Percentiles rank a stretch among this genome's conserved stretches.
Evolutionary conservation across 2,888 invertebrate genomes (phyloP).

Genomic region (Hetaerina titia): DNA sequence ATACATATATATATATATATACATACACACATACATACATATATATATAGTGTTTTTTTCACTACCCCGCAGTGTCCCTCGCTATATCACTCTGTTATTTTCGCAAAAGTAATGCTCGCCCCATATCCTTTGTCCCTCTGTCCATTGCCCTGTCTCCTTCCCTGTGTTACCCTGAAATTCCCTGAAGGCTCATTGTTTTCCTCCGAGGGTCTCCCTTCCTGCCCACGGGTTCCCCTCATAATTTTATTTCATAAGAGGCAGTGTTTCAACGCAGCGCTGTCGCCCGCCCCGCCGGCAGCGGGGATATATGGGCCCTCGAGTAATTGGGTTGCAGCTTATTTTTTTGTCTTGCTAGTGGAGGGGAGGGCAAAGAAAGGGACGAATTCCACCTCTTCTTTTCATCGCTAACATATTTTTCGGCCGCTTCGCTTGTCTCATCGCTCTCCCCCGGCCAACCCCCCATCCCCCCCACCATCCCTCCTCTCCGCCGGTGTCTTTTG

Average conservation of each 20-base stretch:
- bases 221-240: not conserved
- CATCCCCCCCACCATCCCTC: not conserved
- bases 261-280: constrained; percentile 8
- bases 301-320: not conserved
- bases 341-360: not conserved
- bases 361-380: not conserved
- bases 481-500: not conserved
- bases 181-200: not conserved
- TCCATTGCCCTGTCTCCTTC: not conserved
- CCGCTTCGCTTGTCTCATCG: not conserved
- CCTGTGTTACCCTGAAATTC: not conserved
- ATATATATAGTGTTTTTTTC: not conserved
- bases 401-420: constrained; percentile 12
- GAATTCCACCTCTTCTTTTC: not conserved
- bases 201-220: not conserved
- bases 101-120: not conserved
- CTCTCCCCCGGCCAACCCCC: not conserved
- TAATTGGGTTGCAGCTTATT: constrained; percentile 20
- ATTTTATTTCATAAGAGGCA: constrained; percentile 8
- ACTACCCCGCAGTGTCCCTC: not conserved
- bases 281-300: not conserved
- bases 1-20: no score
- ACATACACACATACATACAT: no score
- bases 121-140: not conserved
- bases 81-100: not conserved